Base-by-base conservation (phyloP, 2,113 vertebrate species). In the Dinomys branickii region DNA sequence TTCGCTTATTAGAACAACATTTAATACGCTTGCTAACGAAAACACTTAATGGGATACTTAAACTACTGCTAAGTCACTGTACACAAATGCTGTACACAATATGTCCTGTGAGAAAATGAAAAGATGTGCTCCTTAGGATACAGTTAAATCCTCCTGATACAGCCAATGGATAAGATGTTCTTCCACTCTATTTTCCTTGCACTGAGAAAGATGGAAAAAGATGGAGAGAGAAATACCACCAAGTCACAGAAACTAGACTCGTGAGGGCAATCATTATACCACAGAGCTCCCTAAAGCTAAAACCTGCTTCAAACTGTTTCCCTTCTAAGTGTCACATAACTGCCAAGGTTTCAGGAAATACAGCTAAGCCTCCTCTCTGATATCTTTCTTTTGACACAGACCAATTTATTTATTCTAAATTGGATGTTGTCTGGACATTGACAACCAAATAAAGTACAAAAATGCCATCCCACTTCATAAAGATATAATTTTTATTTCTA, bases 361-460 rank as follows among this genome's bases (percentile, higher is more conserved):
- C 7, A 90, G 22, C 87, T 47, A 82, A 80, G 58, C 13, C 12
- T 88, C 20, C 20, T 91, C 75, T 91, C 41, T 47, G 3, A 8
- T 71, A 65, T 33, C n/a, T 30, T 86, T 90, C 20, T 90, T 95
- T 71, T 78, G 65, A 97, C n/a, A 88, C 3, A 69, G 58, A 63
- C 5, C 13, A 71, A 6, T 58, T 85, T 88, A 86, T 75, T 80
- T 81, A 50, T 77, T 84, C 52, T 83, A 67, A 97, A 94, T 28
- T 85, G 54, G 26, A 78, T 88, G 82, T 75, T 85, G 35, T 88
- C 91, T 58, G 88, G 81, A 50, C 3, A 63, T 52, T 90, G 63
- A 90, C 71, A 88, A 63, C 19, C 85, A 77, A 91, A 92, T 80
- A 69, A 61, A 93, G 19, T 63, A 81, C 0, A 85, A 59, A 41